Conservation (phyloP, 2,113 vertebrate species). For the Naja naja region DNA sequence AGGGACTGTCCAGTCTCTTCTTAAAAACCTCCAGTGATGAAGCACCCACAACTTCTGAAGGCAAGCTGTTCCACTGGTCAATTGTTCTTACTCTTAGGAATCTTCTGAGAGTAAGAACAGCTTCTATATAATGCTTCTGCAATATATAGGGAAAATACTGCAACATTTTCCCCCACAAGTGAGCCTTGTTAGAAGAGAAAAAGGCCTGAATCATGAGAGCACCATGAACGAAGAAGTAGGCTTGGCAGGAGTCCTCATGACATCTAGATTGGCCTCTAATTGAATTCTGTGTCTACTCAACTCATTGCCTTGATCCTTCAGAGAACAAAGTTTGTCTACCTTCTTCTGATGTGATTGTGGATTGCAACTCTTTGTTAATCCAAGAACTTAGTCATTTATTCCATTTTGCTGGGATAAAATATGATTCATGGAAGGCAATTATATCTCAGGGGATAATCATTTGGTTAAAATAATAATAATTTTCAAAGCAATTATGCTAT, state of each 20-base stretch:
- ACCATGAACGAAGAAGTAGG: background rate
- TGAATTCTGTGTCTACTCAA: constrained; percentile 53
- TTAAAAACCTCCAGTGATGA: background rate
- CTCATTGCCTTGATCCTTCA: constrained; percentile 48
- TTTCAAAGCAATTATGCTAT: constrained; percentile 72
- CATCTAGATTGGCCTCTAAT: constrained; percentile 24
- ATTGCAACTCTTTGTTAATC: constrained; percentile 67
- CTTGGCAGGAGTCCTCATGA: background rate
- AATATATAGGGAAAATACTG: too few species aligned
- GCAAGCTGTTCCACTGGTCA: background rate
- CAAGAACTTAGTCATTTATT: constrained; percentile 73
- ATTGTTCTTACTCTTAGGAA: background rate
- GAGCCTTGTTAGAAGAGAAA: background rate
- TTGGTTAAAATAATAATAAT: constrained; percentile 50
- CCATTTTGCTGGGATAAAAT: constrained; percentile 64
- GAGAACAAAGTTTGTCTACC: constrained; percentile 53
- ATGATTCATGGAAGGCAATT: constrained; percentile 69
- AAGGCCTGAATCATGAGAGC: background rate
- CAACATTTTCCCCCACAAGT: background rate
- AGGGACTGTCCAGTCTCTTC: background rate
- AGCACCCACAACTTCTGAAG: background rate
- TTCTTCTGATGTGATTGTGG: constrained; percentile 50
- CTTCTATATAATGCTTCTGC: background rate
- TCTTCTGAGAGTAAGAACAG: background rate
- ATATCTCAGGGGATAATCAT: constrained; percentile 70